Base-by-base conservation (phyloP, 2,797 vertebrate species). In the Mus minutoides region DNA sequence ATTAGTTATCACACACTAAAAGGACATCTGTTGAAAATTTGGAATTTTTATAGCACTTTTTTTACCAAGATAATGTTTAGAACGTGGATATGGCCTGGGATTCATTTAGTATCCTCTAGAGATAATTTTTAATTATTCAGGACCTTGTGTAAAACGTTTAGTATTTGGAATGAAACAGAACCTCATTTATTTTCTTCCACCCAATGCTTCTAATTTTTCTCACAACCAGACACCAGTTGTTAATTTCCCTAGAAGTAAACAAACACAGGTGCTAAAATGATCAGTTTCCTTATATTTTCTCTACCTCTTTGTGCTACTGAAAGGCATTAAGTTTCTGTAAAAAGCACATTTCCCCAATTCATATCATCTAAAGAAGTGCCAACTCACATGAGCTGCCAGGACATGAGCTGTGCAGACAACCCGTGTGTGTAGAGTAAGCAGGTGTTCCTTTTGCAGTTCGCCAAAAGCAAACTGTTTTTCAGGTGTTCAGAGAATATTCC, bases 211-310 rank as follows among this genome's bases (percentile, higher is more conserved):
- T 31, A 56, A 58, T 78, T 95, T 96, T 58, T 73, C 77, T 93
- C 26, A 85, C 24, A 95, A 84, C 75, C 92, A 96, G 43, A 73
- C 54, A 78, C 83, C 46, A 52, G 82, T 92, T 87, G 92, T 84
- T 96, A 93, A 40, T 95, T 96, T 97, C 84, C 87, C 83, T 91
- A 56, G 80, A 92, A 86, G 94, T 97, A 96, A 96, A 94, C 87
- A 97, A 97, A 97, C 92, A 96, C 96, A 98, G 96, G 97, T 97
- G 97, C 52, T 94, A 83, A 95, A 91, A 97, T 86, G 29, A 85
- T 92, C 87, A 54, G 77, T 92, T 95, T 96, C n/a, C 67, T 85
- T 79, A 22, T 56, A 92, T 93, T 90, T 96, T 94, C 91, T 56
- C 88, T 93, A 43, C 40, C 75, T 94, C 62, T 52, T 60, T 94